Conservation (phyloP, 2,797 vertebrate species). For the Chelonia mydas region DNA sequence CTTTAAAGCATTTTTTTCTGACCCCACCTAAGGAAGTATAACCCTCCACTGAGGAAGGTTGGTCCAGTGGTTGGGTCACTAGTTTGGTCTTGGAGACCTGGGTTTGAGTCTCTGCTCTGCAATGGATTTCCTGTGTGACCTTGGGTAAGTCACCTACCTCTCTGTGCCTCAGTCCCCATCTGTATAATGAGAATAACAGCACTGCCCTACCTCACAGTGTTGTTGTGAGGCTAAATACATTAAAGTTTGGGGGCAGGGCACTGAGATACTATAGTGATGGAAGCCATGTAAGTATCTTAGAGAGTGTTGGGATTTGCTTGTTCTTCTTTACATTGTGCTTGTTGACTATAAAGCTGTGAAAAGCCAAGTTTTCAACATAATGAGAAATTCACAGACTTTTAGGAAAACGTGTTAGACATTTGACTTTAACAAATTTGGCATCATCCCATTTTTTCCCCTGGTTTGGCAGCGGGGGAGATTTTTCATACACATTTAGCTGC, state of each 20-base stretch:
- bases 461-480: neutral
- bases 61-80: neutral
- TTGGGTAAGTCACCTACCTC: neutral
- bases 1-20: neutral
- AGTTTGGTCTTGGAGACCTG: neutral
- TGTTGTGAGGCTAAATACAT: neutral
- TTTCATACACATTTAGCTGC: neutral
- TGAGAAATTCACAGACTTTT: neutral
- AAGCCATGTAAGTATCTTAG: neutral
- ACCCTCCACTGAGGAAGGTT: neutral
- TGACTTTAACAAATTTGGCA: neutral
- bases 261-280: neutral
- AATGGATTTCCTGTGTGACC: neutral
- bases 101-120: neutral
- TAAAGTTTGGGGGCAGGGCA: neutral
- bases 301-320: neutral
- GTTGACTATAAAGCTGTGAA: neutral
- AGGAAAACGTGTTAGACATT: neutral
- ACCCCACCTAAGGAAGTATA: neutral
- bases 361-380: neutral
- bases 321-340: neutral
- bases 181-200: neutral
- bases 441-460: neutral
- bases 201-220: neutral
- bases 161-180: neutral